Evolutionary conservation across 2,888 invertebrate genomes (phyloP).

Genomic region (Clunio marinus): DNA sequence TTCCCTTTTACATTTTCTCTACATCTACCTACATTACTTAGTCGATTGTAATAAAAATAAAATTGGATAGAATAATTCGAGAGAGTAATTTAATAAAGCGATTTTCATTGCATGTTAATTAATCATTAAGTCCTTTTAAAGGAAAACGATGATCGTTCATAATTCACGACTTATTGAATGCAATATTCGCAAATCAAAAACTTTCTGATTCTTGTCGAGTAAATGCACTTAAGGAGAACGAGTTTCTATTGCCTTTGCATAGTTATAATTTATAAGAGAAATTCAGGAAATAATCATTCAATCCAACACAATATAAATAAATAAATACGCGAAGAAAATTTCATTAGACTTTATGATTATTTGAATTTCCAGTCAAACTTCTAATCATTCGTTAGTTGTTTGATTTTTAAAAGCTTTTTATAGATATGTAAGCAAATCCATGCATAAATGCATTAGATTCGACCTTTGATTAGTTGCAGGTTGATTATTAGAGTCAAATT

Average conservation of each 20-base stretch:
- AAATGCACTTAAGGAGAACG: neutral
- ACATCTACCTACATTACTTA: neutral
- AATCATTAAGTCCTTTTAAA: constrained; percentile 9
- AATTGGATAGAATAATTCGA: neutral
- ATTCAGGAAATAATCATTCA: constrained; percentile 12
- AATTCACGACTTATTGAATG: neutral
- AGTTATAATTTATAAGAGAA: constrained; percentile 17
- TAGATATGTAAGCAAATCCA: too few species aligned
- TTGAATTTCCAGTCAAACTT: too few species aligned
- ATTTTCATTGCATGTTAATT: neutral
- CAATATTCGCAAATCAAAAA: neutral
- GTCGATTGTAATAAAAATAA: constrained; percentile 9
- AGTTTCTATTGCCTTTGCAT: neutral
- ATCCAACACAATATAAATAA: too few species aligned
- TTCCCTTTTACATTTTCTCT: constrained; percentile 26
- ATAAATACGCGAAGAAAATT: too few species aligned
- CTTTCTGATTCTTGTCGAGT: neutral
- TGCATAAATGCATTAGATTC: too few species aligned
- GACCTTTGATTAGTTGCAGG: too few species aligned
- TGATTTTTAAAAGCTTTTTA: neutral
- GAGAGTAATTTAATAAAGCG: constrained; percentile 3
- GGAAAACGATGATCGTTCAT: neutral
- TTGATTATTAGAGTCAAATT: too few species aligned
- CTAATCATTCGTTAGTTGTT: too few species aligned
- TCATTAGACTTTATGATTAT: too few species aligned